phyloP scores from a whole-genome alignment of 2,797 vertebrate genomes.

The Enteromius thamalakanensis region DNA sequence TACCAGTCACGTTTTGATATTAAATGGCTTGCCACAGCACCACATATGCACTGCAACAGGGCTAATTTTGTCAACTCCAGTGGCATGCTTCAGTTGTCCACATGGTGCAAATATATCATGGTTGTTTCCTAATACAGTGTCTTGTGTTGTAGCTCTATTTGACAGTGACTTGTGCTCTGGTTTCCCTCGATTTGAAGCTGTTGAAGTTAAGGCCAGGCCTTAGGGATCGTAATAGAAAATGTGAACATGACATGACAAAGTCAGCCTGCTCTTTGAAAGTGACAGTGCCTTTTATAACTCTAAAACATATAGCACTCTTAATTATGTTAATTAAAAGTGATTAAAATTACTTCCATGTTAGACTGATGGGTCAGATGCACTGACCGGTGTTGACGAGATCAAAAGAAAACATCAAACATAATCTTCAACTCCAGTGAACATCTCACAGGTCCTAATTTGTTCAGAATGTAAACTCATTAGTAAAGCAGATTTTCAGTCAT shows the following conservation, averaged over 20 bases:
- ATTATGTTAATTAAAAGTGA: neutral
- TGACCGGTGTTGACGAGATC: conserved; percentile 4
- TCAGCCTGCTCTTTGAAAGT: conserved; percentile 20
- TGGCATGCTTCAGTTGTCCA: conserved; percentile 46
- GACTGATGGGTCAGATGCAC: neutral
- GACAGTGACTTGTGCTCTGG: conserved; percentile 32
- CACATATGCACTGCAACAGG: conserved; percentile 37
- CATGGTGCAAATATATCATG: conserved; percentile 51
- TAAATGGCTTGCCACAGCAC: conserved; percentile 26
- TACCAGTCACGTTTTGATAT: neutral
- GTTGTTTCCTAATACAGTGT: conserved; percentile 45
- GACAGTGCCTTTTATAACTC: neutral
- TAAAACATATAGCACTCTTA: neutral
- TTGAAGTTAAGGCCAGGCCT: conserved; percentile 2
- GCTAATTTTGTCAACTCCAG: conserved; percentile 53
- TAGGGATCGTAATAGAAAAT: neutral
- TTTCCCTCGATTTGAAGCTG: neutral
- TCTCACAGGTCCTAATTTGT: conserved; percentile 3
- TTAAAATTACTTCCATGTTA: neutral
- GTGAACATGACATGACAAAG: neutral
- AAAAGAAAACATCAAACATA: conserved; percentile 6
- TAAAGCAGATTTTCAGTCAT: neutral
- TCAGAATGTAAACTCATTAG: neutral
- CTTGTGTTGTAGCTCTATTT: conserved; percentile 20
- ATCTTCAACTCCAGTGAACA: neutral